phyloP scores from a whole-genome alignment of 2,888 invertebrate genomes.

The Yponomeuta evonymella region DNA sequence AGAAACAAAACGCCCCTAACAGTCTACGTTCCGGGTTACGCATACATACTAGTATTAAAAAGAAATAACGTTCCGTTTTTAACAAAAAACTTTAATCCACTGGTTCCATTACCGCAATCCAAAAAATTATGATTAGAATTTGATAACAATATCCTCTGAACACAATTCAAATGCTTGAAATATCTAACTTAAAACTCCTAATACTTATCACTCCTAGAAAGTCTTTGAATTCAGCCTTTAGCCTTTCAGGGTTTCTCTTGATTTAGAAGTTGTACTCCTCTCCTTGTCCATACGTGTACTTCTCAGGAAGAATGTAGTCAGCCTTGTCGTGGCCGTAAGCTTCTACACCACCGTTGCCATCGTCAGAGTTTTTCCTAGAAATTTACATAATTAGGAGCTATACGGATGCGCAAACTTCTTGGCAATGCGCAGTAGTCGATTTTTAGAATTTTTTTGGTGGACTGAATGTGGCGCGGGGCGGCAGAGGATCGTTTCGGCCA shows the following conservation, averaged over 20 bases:
- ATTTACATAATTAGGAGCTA: constrained; percentile 9
- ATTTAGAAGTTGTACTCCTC: constrained; percentile 57
- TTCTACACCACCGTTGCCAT: constrained; percentile 64
- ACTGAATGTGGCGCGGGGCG: too few relatives aligned
- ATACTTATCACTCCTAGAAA: background rate
- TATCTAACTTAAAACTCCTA: background rate
- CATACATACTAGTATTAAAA: background rate
- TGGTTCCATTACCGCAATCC: background rate
- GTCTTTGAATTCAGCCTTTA: background rate
- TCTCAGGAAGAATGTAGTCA: constrained; percentile 61
- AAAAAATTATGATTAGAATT: background rate
- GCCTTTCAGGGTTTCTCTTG: background rate
- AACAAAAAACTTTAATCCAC: too few relatives aligned
- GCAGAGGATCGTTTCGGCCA: too few relatives aligned
- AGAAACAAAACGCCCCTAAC: background rate
- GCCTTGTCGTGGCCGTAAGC: constrained; percentile 58
- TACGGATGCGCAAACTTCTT: background rate
- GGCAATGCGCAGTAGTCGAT: background rate
- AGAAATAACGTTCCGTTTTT: background rate
- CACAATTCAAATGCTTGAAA: background rate
- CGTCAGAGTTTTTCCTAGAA: constrained; percentile 50
- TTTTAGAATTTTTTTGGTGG: background rate
- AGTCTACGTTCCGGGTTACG: background rate
- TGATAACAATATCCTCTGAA: background rate
- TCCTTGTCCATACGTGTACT: constrained; percentile 59